A percentile compares a stretch with the other conserved stretches of the same genome.
These are phyloP conservation scores for Furcifer pardalis DNA, from an alignment of 2,797 vertebrate genomes.

Conservation along the genomic window DNA sequence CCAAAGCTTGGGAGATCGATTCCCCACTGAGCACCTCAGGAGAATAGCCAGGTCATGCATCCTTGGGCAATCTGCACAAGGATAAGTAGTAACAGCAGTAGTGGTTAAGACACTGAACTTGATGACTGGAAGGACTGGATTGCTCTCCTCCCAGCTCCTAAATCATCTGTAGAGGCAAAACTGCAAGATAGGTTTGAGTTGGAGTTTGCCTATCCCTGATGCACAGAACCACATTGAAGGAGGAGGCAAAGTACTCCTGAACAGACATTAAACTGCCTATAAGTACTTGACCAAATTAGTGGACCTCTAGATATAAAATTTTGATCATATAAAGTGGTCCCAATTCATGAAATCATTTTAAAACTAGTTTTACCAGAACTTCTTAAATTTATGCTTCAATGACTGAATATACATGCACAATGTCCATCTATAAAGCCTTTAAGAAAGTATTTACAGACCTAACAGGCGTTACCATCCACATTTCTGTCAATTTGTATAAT, in stretches of 20 bases:
- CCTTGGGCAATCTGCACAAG: no score
- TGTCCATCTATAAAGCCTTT: neutral
- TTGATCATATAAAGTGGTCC: neutral
- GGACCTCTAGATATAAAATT: neutral
- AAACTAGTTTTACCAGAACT: neutral
- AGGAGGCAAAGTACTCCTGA: neutral
- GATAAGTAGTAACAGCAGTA: no score
- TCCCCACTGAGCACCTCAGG: no score
- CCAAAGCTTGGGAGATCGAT: no score
- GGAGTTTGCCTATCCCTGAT: no score
- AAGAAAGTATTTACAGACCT: neutral
- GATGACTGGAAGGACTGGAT: no score
- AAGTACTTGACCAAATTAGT: neutral
- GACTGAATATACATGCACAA: neutral
- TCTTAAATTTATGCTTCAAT: neutral
- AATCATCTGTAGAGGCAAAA: neutral
- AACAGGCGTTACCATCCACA: neutral
- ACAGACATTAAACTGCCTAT: no score
- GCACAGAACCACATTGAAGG: neutral
- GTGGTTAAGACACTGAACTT: neutral
- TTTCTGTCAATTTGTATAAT: neutral
- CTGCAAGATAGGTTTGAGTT: no score
- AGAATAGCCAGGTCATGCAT: no score
- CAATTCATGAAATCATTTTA: neutral
- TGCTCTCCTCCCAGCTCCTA: neutral